Evolutionary conservation across 2,797 vertebrate species (phyloP).

Genomic region (Agapornis canus): DNA sequence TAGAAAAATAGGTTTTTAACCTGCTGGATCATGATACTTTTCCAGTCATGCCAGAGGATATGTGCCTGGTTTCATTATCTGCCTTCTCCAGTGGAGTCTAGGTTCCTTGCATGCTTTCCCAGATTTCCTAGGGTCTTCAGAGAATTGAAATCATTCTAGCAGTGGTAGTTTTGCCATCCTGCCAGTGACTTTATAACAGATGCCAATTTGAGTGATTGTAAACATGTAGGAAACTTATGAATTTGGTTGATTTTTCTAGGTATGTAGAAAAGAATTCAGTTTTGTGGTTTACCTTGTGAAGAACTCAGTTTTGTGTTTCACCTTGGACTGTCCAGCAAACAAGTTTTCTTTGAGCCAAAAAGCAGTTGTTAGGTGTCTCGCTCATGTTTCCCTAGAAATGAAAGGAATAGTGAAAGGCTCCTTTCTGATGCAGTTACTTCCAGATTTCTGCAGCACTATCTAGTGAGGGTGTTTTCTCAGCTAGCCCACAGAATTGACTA

Average conservation of each 20-base stretch:
- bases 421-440: neutral
- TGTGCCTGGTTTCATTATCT: neutral
- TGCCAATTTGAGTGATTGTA: neutral
- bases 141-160: neutral
- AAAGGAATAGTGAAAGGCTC: neutral
- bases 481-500: neutral
- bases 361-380: neutral
- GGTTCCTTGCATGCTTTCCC: neutral
- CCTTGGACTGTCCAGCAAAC: neutral
- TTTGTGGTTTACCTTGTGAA: neutral
- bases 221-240: neutral
- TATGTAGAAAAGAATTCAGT: neutral
- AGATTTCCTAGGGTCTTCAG: neutral
- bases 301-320: neutral
- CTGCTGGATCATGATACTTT: conserved; percentile 75
- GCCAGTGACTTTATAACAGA: neutral
- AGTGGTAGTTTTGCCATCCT: neutral
- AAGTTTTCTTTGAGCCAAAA: neutral
- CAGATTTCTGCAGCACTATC: neutral
- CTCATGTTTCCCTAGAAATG: neutral
- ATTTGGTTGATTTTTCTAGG: neutral
- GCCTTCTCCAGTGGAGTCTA: neutral
- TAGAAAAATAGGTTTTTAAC: conserved; percentile 64
- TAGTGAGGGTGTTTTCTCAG: neutral
- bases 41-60: neutral